Evolutionary conservation across 2,888 invertebrate genomes (phyloP), one percentile per base, ranked within the genome.

Genomic region (Isotomurus palustris): DNA sequence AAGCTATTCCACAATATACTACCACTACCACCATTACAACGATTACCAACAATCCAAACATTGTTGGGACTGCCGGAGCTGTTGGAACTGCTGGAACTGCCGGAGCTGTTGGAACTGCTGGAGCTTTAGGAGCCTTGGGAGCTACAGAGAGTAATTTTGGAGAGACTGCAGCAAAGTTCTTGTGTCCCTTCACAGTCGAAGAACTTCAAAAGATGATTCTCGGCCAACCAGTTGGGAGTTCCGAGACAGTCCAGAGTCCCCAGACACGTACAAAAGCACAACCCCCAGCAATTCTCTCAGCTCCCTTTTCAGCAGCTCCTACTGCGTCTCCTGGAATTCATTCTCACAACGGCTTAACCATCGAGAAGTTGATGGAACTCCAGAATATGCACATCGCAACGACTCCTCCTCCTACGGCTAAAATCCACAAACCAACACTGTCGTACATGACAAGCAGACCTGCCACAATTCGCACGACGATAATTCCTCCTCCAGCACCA

Each of bases 11-110:
- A 5, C n/a, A 21, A 5, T 40, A 51, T 14, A 47, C 45, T 21
- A 51, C 58, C 32, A 52, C 58, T 6, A 62, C 62, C 5, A 62
- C 62, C 14, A 58, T 54, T 6, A 62, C 58, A 1, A 58, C 62
- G 29, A 51, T 43, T 22, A 44, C 58, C 14, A 57, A 51, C 28
- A 53, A 35, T 22, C 50, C 50, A 17, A 48, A n/a, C 54, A 41
- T 52, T 56, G 55, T 25, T 52, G 21, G n/a, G n/a, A n/a, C 50
- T 49, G 2, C 53, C 47, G 25, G 24, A 12, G 5, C n/a, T 45
- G 45, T 40, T 43, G 4, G 28, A 17, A 35, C 28, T 48, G 14
- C 19, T 32, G 22, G 32, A 19, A 14, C 3, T 25, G 19, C 56
- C 38, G 48, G 53, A 32, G 14, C 10, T 52, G 25, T 49, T 25